Evolutionary conservation across 2,888 invertebrate genomes (phyloP).

Genomic region (Xestia rhomboidea): DNA sequence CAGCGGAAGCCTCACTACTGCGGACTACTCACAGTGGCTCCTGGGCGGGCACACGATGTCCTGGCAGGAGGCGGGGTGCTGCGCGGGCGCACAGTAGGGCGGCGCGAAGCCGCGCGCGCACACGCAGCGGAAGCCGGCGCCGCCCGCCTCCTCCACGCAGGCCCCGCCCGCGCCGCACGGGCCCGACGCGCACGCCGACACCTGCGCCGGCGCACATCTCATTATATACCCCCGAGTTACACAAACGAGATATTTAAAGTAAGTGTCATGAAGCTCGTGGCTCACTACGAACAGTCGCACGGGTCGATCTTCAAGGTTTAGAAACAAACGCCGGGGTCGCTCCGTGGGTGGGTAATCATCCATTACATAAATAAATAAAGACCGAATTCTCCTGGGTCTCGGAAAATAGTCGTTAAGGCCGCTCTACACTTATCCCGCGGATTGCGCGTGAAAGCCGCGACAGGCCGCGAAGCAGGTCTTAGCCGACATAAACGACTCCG

Average conservation of each 20-base stretch:
- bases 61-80: conserved; percentile 81
- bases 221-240: neutral
- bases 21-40: conserved; percentile 90
- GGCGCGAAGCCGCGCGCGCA: conserved; percentile 91
- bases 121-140: conserved; percentile 91
- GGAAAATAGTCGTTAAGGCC: neutral
- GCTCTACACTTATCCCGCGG: no score
- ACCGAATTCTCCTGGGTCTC: neutral
- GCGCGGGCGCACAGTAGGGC: conserved; percentile 81
- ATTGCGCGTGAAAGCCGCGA: no score
- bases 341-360: neutral
- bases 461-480: no score
- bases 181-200: conserved; percentile 92
- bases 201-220: conserved; percentile 66
- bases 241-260: neutral
- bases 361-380: neutral
- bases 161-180: conserved; percentile 95
- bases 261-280: neutral
- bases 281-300: neutral
- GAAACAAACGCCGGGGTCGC: neutral
- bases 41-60: conserved; percentile 91
- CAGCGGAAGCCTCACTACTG: conserved; percentile 86
- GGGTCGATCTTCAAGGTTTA: neutral
- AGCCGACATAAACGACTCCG: no score
- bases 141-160: conserved; percentile 91